phyloP scores from a whole-genome alignment of 2,888 invertebrate genomes.

The Athrips mouffetella region DNA sequence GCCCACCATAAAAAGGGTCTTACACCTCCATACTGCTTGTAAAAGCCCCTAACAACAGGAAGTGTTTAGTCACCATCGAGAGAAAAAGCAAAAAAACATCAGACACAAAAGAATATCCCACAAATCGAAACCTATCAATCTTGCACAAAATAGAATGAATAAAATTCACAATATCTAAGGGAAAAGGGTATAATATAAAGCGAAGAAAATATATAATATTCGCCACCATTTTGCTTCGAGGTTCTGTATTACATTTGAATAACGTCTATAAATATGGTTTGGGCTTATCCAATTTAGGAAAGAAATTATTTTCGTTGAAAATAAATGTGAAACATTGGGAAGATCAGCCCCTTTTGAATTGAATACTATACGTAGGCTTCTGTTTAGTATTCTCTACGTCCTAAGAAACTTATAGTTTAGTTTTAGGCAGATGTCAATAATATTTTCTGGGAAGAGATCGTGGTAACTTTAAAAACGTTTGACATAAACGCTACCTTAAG shows the following conservation, averaged over 20 bases:
- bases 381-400: too few relatives aligned
- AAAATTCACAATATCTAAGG: conserved; percentile 10
- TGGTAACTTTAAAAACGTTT: too few relatives aligned
- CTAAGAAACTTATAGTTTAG: too few relatives aligned
- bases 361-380: too few relatives aligned
- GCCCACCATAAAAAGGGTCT: conserved; percentile 9
- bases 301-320: conserved; percentile 3
- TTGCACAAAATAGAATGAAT: conserved; percentile 12
- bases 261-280: conserved; percentile 10
- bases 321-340: background rate
- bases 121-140: conserved; percentile 14
- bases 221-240: conserved; percentile 2
- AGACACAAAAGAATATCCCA: background rate
- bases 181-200: conserved; percentile 8
- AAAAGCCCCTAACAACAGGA: conserved; percentile 7
- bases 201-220: conserved; percentile 7
- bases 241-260: conserved; percentile 11
- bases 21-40: conserved; percentile 6
- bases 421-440: too few relatives aligned
- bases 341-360: background rate
- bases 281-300: conserved; percentile 9
- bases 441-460: too few relatives aligned
- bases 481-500: too few relatives aligned
- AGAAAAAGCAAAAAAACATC: background rate
- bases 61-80: conserved; percentile 9